A percentile compares a stretch with the other conserved stretches of the same genome.
Evolutionary conservation across 2,888 invertebrate species (phyloP).

Genomic region (Chloroclysta siterata): DNA sequence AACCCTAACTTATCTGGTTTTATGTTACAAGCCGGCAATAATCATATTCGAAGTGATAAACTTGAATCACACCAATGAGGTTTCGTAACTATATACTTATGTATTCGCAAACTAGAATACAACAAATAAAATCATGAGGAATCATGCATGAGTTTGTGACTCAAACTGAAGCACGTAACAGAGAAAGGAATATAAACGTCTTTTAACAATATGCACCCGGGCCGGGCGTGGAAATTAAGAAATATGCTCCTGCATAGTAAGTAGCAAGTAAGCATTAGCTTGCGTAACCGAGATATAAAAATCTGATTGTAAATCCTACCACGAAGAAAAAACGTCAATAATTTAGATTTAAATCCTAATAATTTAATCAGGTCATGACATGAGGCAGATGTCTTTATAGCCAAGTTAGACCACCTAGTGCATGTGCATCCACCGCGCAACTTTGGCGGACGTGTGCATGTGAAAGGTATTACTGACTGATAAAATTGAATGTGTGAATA

Average conservation of each 20-base stretch:
- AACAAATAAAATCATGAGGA: neutral
- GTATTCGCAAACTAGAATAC: neutral
- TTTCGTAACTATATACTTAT: neutral
- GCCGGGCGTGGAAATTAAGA: too few relatives aligned
- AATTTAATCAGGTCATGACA: too few relatives aligned
- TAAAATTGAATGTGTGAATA: slow-evolving; percentile 3
- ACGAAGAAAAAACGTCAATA: too few relatives aligned
- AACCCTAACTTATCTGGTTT: neutral
- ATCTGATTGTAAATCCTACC: too few relatives aligned
- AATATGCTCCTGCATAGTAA: too few relatives aligned
- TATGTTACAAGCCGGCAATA: neutral
- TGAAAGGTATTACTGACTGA: neutral
- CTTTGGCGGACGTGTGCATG: neutral
- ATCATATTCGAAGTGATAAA: neutral
- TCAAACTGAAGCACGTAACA: neutral
- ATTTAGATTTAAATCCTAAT: too few relatives aligned
- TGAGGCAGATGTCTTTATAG: too few relatives aligned
- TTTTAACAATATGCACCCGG: neutral
- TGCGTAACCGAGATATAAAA: too few relatives aligned
- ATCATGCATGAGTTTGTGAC: too few relatives aligned
- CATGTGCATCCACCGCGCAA: too few relatives aligned
- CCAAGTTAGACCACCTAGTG: too few relatives aligned
- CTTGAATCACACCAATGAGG: neutral
- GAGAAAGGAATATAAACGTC: neutral
- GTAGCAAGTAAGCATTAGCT: too few relatives aligned